Base-by-base conservation (phyloP, 2,113 vertebrate genomes). In the Malurus melanocephalus region DNA sequence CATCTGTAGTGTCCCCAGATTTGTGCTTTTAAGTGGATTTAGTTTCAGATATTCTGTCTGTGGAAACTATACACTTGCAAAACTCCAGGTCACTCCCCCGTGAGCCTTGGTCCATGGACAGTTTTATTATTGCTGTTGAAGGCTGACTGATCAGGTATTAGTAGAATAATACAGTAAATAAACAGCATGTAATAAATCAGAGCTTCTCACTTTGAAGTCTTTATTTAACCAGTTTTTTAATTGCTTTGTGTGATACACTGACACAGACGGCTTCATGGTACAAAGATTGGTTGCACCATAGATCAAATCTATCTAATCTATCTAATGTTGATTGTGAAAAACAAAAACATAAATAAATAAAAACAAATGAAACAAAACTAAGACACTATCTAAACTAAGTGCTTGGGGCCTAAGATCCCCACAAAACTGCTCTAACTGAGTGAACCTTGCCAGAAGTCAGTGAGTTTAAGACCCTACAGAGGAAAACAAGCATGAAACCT, bases 91-190 rank as follows among this genome's bases (percentile, higher is more conserved):
- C 66, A 92, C 95, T 95, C 94, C 95, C 90, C 84, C 87, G 0
- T n/a, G 42, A 75, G 71, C 53, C 67, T 53, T 65, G 49, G 92
- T 87, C 66, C 43, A 27, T 57, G 62, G 95, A 92, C 95, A 95
- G 92, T 87, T 95, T 95, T 94, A 95, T 95, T 83, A 88, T 95
- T 88, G 53, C 71, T 87, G 66, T 85, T 83, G 87, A 95, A 79
- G 92, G 87, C 78, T 95, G 86, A 93, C 84, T 93, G 91, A 76
- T 81, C 87, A 69, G 78, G 78, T 88, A 79, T 87, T 76, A 92
- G 93, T 75, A 75, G 62, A 86, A 84, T 90, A 88, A 88, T 94
- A 93, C 57, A 68, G 59, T 92, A 94, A 93, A 88, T 62, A 92
- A 95, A 84, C 1, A 27, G 26, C 51, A 51, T 51, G 78, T 45